These are phyloP conservation scores for Rhodeus uyekii DNA, from an alignment of 2,797 vertebrate genomes.

Conservation along the genomic window DNA sequence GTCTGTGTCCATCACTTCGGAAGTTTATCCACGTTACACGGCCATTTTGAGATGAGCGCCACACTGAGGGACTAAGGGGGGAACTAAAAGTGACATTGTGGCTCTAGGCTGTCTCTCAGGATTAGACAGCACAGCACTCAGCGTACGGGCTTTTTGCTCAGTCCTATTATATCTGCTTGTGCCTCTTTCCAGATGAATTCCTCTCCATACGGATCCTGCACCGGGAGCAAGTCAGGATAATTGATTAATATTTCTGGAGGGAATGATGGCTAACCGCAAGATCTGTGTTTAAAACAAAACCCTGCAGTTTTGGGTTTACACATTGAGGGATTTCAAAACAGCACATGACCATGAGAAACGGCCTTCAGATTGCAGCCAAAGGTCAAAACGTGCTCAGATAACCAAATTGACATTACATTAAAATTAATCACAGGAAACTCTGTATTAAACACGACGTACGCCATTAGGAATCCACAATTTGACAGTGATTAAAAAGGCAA, in stretches of 20 bases:
- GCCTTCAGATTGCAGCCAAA: slow-evolving; percentile 42
- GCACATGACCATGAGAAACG: slow-evolving; percentile 45
- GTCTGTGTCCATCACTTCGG: slow-evolving; percentile 60
- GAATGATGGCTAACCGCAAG: slow-evolving; percentile 80
- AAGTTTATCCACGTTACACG: slow-evolving; percentile 73
- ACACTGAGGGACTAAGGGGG: slow-evolving; percentile 69
- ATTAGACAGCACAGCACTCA: slow-evolving; percentile 83
- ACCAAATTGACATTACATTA: neutral
- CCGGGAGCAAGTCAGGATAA: slow-evolving; percentile 73
- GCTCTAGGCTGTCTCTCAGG: slow-evolving; percentile 81
- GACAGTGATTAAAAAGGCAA: slow-evolving; percentile 26
- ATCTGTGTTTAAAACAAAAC: slow-evolving; percentile 73
- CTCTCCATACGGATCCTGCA: slow-evolving; percentile 78
- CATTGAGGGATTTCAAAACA: slow-evolving; percentile 25
- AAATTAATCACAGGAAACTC: neutral
- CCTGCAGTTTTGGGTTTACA: slow-evolving; percentile 42
- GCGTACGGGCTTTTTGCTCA: slow-evolving; percentile 75
- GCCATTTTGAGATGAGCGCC: slow-evolving; percentile 71
- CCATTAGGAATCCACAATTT: neutral
- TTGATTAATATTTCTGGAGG: slow-evolving; percentile 87
- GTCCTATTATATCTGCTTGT: slow-evolving; percentile 80
- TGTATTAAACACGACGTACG: neutral
- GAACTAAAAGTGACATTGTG: slow-evolving; percentile 82
- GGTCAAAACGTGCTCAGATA: slow-evolving; percentile 14
- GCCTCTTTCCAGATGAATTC: slow-evolving; percentile 85